Evolutionary conservation across 2,888 invertebrate genomes (phyloP).

Genomic region (Helobdella robusta): DNA sequence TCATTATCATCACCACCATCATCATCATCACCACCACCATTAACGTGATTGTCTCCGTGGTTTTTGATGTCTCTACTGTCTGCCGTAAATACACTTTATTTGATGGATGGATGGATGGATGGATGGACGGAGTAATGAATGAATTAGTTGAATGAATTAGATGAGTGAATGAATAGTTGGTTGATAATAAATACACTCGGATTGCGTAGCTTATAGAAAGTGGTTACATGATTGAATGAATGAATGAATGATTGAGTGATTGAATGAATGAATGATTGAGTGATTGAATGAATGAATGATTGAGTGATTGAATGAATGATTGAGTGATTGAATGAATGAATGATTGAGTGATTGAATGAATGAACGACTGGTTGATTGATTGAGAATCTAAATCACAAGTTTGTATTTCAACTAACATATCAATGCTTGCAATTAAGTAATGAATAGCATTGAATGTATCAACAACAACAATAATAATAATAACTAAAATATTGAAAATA

Average conservation of each 20-base stretch:
- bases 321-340: background rate
- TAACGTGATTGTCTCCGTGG: too few relatives aligned
- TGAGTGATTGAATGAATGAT: background rate
- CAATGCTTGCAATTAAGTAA: too few relatives aligned
- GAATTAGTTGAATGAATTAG: background rate
- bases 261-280: constrained; percentile 7
- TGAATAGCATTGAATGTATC: too few relatives aligned
- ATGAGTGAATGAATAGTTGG: background rate
- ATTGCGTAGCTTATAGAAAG: too few relatives aligned
- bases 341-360: background rate
- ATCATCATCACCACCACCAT: constrained; percentile 21
- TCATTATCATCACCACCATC: constrained; percentile 16
- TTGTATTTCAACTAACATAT: too few relatives aligned
- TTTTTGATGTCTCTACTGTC: too few relatives aligned
- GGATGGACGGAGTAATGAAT: background rate
- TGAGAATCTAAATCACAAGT: too few relatives aligned
- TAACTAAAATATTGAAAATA: too few relatives aligned
- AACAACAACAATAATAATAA: too few relatives aligned
- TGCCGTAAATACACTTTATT: too few relatives aligned
- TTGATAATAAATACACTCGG: background rate
- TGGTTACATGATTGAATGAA: background rate
- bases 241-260: background rate
- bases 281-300: constrained; percentile 2
- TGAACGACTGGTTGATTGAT: background rate
- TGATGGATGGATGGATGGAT: background rate